Evolutionary conservation across 2,888 invertebrate genomes (phyloP).

Genomic region (Drosophila subquinaria): DNA sequence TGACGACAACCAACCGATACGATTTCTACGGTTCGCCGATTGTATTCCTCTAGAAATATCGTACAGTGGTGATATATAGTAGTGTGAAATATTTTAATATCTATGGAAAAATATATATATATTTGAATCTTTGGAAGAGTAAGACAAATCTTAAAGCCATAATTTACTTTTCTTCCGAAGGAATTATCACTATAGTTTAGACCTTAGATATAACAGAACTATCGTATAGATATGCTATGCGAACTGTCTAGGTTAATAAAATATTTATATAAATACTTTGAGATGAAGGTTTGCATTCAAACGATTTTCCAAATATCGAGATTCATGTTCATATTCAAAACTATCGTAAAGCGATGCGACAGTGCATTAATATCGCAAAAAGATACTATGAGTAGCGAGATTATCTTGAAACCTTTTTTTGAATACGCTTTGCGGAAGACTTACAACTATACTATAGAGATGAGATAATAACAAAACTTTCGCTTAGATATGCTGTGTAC

Average conservation of each 20-base stretch:
- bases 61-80: neutral
- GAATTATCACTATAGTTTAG: neutral
- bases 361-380: neutral
- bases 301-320: neutral
- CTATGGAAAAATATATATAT: neutral
- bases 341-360: neutral
- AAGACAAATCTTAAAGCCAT: too few species aligned
- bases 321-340: neutral
- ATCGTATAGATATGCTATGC: neutral
- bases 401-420: too few species aligned
- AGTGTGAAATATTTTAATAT: neutral
- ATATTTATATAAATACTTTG: neutral
- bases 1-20: conserved; percentile 11
- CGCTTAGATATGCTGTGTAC: neutral
- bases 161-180: too few species aligned
- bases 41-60: neutral
- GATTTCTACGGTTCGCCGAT: conserved; percentile 5
- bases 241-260: neutral
- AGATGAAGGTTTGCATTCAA: neutral
- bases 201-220: neutral
- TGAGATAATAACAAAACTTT: neutral
- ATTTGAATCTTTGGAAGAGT: too few species aligned
- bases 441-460: neutral
- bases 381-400: too few species aligned
- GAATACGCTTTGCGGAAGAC: too few species aligned